phyloP scores from a whole-genome alignment of 1,140 invertebrate species.

The Zaprionus inermis region DNA sequence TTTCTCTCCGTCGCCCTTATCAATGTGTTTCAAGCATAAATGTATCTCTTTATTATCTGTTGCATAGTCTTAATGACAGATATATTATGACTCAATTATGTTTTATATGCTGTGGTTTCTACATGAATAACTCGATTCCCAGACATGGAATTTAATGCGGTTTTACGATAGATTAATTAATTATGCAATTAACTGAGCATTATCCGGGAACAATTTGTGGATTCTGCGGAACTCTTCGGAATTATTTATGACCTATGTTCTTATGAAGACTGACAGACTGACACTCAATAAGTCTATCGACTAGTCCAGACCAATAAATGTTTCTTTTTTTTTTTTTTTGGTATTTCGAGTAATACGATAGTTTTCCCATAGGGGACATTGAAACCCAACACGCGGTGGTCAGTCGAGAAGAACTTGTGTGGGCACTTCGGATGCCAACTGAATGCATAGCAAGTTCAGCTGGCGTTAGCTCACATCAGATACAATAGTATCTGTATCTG shows the following conservation, averaged over 20 bases:
- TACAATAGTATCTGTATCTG: background rate
- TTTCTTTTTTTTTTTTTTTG: slow-evolving; percentile 2
- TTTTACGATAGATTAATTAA: slow-evolving; percentile 67
- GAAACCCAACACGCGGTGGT: slow-evolving; percentile 34
- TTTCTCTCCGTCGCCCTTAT: slow-evolving; percentile 55
- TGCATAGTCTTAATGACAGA: slow-evolving; percentile 49
- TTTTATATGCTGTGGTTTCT: slow-evolving; percentile 9
- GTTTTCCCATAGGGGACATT: slow-evolving; percentile 44
- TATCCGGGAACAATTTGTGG: slow-evolving; percentile 18
- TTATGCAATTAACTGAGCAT: slow-evolving; percentile 58
- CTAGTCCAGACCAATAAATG: slow-evolving; percentile 44
- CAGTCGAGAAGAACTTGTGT: slow-evolving; percentile 28
- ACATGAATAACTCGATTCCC: slow-evolving; percentile 12
- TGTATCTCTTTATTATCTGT: slow-evolving; percentile 63
- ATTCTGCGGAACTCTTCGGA: slow-evolving; percentile 45
- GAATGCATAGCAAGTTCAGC: background rate
- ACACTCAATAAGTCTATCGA: slow-evolving; percentile 40
- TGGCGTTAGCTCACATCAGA: slow-evolving; percentile 25
- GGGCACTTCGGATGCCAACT: slow-evolving; percentile 15
- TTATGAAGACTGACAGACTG: slow-evolving; percentile 73
- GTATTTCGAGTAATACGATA: slow-evolving; percentile 66
- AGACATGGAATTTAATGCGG: background rate
- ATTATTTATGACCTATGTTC: slow-evolving; percentile 31
- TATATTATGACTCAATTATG: slow-evolving; percentile 64
- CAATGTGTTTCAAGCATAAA: background rate